phyloP scores from a whole-genome alignment of 1,140 invertebrate species.

The Wasmannia auropunctata region DNA sequence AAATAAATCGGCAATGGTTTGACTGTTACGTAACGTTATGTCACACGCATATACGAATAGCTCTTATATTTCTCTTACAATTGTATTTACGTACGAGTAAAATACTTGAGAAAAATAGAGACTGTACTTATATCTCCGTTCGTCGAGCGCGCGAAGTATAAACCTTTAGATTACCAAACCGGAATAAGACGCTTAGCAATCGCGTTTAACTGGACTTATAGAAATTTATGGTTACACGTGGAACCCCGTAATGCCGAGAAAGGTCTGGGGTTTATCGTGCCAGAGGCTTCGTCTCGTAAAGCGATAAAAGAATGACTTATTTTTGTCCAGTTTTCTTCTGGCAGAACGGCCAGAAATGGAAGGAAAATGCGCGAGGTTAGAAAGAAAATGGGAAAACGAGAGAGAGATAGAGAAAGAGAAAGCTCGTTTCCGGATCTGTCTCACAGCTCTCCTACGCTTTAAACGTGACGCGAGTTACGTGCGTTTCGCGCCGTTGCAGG shows the following conservation, averaged over 20 bases:
- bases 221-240: slow-evolving; percentile 36
- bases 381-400: slow-evolving; percentile 15
- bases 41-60: not conserved
- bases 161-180: not conserved
- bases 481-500: not conserved
- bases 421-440: not conserved
- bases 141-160: not conserved
- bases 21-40: too few relatives aligned
- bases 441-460: slow-evolving; percentile 1
- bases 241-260: slow-evolving; percentile 9
- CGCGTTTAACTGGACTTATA: slow-evolving; percentile 44
- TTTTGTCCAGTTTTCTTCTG: slow-evolving; percentile 1
- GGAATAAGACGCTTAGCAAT: slow-evolving; percentile 25
- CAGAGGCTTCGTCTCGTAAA: slow-evolving; percentile 18
- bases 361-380: not conserved
- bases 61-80: not conserved
- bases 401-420: not conserved
- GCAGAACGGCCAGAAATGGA: not conserved
- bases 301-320: slow-evolving; percentile 35
- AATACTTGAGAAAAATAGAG: not conserved
- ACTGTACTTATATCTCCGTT: not conserved
- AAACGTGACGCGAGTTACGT: slow-evolving; percentile 15
- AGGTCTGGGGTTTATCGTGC: slow-evolving; percentile 29
- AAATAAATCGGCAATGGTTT: not conserved
- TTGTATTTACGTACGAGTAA: not conserved